Percentiles rank a stretch among this genome's conserved stretches.
These are phyloP conservation scores for Leptoclinus maculatus DNA, from an alignment of 2,797 vertebrate genomes.

Conservation along the genomic window DNA sequence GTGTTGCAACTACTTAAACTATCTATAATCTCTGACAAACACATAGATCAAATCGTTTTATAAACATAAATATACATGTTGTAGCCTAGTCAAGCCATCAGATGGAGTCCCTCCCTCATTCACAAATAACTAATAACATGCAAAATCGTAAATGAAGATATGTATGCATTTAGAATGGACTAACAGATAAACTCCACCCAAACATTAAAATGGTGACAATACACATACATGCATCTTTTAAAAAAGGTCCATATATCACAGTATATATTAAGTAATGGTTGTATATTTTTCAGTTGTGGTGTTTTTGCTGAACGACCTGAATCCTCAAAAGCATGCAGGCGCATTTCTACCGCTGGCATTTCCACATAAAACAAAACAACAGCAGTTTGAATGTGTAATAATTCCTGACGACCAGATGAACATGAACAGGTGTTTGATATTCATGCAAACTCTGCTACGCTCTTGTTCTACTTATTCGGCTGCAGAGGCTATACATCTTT, in stretches of 20 bases:
- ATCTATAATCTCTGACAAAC: neutral
- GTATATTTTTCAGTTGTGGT: neutral
- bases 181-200: neutral
- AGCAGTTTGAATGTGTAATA: neutral
- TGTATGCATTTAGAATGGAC: neutral
- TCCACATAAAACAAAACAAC: neutral
- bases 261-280: neutral
- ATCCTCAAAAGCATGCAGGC: neutral
- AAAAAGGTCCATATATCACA: neutral
- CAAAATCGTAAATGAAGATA: neutral
- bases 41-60: neutral
- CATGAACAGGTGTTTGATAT: constrained; percentile 23
- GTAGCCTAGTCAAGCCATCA: neutral
- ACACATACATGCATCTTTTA: neutral
- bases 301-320: neutral
- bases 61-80: neutral
- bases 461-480: constrained; percentile 21
- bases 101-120: neutral
- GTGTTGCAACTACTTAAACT: neutral
- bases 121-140: neutral
- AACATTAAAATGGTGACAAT: neutral
- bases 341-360: neutral
- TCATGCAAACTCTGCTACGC: neutral
- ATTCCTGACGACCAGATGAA: constrained; percentile 6
- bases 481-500: neutral